These are phyloP conservation scores for Nothocercus nigrocapillus DNA, from an alignment of 2,113 vertebrate species.

Conservation along the genomic window DNA sequence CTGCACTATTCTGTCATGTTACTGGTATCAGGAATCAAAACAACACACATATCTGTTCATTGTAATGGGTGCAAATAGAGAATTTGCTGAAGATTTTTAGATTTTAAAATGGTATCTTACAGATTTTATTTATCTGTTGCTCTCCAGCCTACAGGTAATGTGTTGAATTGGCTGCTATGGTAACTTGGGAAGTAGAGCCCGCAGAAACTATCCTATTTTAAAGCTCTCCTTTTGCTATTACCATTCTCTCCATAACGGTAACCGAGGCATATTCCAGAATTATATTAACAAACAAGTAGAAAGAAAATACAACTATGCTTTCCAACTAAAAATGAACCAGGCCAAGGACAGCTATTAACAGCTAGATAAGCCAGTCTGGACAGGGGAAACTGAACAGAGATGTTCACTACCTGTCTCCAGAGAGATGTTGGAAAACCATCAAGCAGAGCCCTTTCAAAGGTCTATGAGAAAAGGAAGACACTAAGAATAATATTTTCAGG, in stretches of 20 bases:
- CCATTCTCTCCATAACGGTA: not conserved
- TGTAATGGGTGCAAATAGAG: not conserved
- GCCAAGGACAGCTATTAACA: not conserved
- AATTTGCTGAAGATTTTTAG: not conserved
- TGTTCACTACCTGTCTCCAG: not conserved
- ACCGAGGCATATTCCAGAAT: not conserved
- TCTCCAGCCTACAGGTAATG: not conserved
- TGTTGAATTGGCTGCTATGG: slow-evolving; percentile 15
- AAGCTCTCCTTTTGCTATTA: not conserved
- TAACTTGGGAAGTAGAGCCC: not conserved
- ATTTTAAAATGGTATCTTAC: not conserved
- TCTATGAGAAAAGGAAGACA: not conserved
- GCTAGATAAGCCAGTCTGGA: not conserved
- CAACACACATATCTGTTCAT: not conserved
- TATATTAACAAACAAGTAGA: not conserved
- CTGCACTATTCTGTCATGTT: not conserved
- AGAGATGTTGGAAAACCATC: not conserved
- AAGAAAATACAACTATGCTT: not conserved
- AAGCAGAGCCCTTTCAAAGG: not conserved
- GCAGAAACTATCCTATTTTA: not conserved
- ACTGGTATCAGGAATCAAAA: not conserved
- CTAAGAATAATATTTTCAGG: not conserved
- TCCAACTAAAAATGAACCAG: not conserved
- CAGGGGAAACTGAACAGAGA: not conserved
- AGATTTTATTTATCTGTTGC: slow-evolving; percentile 20